Percentiles rank a stretch among this genome's conserved stretches.
Evolutionary conservation across 2,888 invertebrate species (phyloP).

Genomic region (Tetragonisca angustula): DNA sequence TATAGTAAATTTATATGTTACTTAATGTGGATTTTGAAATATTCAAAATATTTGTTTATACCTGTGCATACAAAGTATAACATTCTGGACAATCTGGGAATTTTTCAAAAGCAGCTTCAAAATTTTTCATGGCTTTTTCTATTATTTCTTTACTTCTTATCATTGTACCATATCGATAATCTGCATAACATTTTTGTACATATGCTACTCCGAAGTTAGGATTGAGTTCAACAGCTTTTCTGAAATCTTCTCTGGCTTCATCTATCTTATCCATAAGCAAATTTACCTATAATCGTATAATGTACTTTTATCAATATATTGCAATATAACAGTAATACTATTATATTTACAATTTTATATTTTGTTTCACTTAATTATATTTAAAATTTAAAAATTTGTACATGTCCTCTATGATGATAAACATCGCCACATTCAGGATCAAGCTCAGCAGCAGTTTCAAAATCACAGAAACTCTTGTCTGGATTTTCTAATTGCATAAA

Average conservation of each 20-base stretch:
- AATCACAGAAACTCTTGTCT: conserved; percentile 91
- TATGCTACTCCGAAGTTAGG: conserved; percentile 94
- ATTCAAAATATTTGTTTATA: conserved; percentile 68
- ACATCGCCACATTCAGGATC: conserved; percentile 94
- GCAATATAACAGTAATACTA: not conserved
- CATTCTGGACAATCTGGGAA: conserved; percentile 95
- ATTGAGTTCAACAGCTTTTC: conserved; percentile 92
- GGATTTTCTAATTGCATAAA: conserved; percentile 91
- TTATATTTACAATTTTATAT: not conserved
- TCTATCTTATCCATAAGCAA: conserved; percentile 92
- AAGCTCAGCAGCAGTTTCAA: conserved; percentile 90
- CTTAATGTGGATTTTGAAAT: not conserved
- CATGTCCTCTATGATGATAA: conserved; percentile 95
- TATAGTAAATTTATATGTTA: conserved; percentile 4
- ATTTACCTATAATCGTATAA: conserved; percentile 87
- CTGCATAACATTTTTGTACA: conserved; percentile 96
- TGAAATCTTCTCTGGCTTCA: conserved; percentile 93
- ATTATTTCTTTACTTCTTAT: conserved; percentile 87
- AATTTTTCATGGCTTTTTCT: conserved; percentile 89
- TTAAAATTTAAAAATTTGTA: conserved; percentile 69
- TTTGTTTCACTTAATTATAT: not conserved
- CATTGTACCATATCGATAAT: conserved; percentile 90
- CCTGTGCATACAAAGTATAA: conserved; percentile 95
- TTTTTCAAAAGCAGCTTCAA: conserved; percentile 90
- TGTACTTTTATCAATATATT: conserved; percentile 36